phyloP scores from a whole-genome alignment of 2,113 vertebrate genomes.

The Engraulis encrasicolus region DNA sequence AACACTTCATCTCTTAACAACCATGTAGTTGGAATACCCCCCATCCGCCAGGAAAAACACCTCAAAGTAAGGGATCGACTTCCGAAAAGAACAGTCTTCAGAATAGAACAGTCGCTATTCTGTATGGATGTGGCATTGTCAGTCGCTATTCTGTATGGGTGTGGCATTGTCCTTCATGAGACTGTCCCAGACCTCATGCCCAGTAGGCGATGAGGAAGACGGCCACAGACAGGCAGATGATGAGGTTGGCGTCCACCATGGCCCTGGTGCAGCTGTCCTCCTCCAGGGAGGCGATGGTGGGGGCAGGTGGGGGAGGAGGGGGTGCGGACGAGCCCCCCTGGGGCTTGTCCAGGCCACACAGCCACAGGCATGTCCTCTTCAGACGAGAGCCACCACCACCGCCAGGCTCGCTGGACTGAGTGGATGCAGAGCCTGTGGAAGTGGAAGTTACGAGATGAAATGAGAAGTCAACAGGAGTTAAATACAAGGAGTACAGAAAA shows the following conservation, averaged over 20 bases:
- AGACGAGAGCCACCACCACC: slow-evolving; percentile 73
- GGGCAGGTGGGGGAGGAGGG: slow-evolving; percentile 1
- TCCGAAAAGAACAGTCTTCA: too few relatives aligned
- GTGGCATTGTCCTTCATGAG: too few relatives aligned
- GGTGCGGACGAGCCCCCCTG: not conserved
- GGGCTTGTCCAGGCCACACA: slow-evolving; percentile 86
- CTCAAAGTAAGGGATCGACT: too few relatives aligned
- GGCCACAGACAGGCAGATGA: slow-evolving; percentile 77
- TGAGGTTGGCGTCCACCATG: slow-evolving; percentile 82
- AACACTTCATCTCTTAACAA: too few relatives aligned
- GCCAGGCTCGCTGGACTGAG: not conserved
- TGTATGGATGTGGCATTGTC: too few relatives aligned
- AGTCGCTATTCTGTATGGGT: too few relatives aligned
- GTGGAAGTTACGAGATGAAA: slow-evolving; percentile 33
- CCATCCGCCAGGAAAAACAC: too few relatives aligned
- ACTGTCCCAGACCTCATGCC: slow-evolving; percentile 68
- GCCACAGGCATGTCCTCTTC: slow-evolving; percentile 79
- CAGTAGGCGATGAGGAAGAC: slow-evolving; percentile 91
- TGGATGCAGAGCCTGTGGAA: slow-evolving; percentile 26
- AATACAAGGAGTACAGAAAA: too few relatives aligned
- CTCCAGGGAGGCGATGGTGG: slow-evolving; percentile 58
- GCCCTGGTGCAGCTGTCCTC: slow-evolving; percentile 74
- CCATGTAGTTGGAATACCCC: too few relatives aligned
- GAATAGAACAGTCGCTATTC: too few relatives aligned
- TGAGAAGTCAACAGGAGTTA: too few relatives aligned